Evolutionary conservation across 2,113 vertebrate genomes (phyloP), one percentile per base, ranked within the genome.

Genomic region (Pseudolaguvia tuberculata): DNA sequence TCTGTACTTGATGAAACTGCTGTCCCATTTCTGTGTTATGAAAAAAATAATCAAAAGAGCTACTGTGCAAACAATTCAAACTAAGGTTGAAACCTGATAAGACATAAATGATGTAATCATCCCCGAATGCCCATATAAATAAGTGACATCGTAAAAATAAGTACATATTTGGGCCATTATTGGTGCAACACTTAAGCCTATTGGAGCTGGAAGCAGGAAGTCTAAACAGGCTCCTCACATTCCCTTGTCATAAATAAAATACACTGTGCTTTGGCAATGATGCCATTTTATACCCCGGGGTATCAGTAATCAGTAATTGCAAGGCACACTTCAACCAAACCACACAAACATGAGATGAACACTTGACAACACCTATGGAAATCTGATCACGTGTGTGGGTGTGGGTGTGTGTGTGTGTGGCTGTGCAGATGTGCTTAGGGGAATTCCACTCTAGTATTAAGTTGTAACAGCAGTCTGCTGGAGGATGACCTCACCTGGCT

Each of bases 401-500:
- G 39, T 42, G 39, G 5, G 39, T 42, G 39, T 9, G 61, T 4
- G 3, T 29, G 48, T 69, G 59, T 58, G n/a, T 21, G 53, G 23
- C 18, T 8, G 53, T 48, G 62, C 62, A 75, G 63, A 45, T 50
- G 62, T 75, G 51, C 39, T 2, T 23, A 66, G 10, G 51, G 50
- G 50, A 52, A 20, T 47, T 21, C 39, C 31, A 31, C 53, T 52
- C 14, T 31, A 53, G 14, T 10, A 21, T 39, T 14, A 42, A 21
- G 17, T 21, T 23, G 23, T 14, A 52, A 68, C 66, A 17, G 56
- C 39, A 27, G 45, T 48, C 39, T 67, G 53, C 51, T n/a, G 42
- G 23, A 75, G 25, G 42, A 68, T 68, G 53, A 57, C 39, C 73
- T 75, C 73, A 57, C 51, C 62, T 57, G 63, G 25, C 8, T 35